A percentile compares a stretch with the other conserved stretches of the same genome.
phyloP scores from a whole-genome alignment of 2,113 vertebrate genomes.

The Ancistrus triradiatus region DNA sequence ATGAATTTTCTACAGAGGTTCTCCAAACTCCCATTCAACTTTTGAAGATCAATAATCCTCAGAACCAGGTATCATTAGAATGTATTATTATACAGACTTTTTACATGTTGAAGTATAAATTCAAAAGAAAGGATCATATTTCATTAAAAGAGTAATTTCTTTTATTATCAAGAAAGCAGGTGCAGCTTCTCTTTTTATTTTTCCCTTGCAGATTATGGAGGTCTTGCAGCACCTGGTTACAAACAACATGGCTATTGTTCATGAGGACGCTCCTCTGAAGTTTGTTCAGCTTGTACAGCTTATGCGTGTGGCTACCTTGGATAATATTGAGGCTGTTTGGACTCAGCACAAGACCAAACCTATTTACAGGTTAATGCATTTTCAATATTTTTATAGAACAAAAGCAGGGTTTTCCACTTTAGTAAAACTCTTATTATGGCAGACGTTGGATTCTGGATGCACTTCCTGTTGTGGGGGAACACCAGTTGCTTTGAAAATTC shows the following conservation, averaged over 20 bases:
- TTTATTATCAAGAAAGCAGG: neutral
- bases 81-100: too few relatives aligned
- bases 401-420: neutral
- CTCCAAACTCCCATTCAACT: slow-evolving; percentile 70
- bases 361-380: slow-evolving; percentile 52
- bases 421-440: slow-evolving; percentile 11
- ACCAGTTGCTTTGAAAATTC: slow-evolving; percentile 63
- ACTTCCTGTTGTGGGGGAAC: slow-evolving; percentile 63
- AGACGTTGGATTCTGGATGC: slow-evolving; percentile 74
- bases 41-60: slow-evolving; percentile 58
- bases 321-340: slow-evolving; percentile 63
- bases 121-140: too few relatives aligned
- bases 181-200: neutral
- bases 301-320: slow-evolving; percentile 46
- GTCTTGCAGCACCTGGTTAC: slow-evolving; percentile 66
- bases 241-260: slow-evolving; percentile 62
- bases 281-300: slow-evolving; percentile 73
- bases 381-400: neutral
- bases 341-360: slow-evolving; percentile 47
- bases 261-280: slow-evolving; percentile 68
- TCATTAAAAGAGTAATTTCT: too few relatives aligned
- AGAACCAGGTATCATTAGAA: slow-evolving; percentile 58
- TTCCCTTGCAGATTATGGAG: slow-evolving; percentile 60
- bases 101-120: too few relatives aligned
- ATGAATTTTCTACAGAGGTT: slow-evolving; percentile 62